Evolutionary conservation across 1,140 invertebrate species (phyloP).

Genomic region (Pachypsylla venusta): DNA sequence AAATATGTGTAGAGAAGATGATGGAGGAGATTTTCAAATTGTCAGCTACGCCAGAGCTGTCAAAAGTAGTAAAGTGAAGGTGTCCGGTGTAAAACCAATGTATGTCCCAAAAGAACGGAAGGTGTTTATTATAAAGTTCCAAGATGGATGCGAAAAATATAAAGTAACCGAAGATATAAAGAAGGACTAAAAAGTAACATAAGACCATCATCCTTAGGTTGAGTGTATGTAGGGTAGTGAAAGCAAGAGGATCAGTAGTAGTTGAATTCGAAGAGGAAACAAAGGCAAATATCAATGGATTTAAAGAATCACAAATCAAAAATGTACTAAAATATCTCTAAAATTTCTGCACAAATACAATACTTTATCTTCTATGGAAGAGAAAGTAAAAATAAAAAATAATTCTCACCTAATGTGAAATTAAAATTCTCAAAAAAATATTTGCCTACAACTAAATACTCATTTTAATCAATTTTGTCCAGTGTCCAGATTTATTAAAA

Average conservation of each 20-base stretch:
- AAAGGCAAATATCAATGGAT: neutral
- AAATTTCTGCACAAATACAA: too few species aligned
- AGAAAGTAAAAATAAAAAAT: too few species aligned
- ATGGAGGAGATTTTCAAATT: neutral
- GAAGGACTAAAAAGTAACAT: too few species aligned
- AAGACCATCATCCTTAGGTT: too few species aligned
- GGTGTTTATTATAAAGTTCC: neutral
- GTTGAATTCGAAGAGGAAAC: neutral
- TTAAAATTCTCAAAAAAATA: too few species aligned
- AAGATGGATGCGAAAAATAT: neutral
- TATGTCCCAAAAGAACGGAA: neutral
- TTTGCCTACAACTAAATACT: too few species aligned
- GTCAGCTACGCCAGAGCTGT: neutral
- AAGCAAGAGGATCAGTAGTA: neutral
- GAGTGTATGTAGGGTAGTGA: neutral
- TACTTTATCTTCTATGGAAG: too few species aligned
- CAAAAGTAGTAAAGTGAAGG: neutral
- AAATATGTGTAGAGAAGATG: neutral
- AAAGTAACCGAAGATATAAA: neutral
- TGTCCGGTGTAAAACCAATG: neutral
- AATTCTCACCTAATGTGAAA: too few species aligned
- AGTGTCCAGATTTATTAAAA: too few species aligned
- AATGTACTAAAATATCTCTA: too few species aligned
- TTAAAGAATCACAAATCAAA: too few species aligned
- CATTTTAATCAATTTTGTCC: too few species aligned